Evolutionary conservation across 2,113 vertebrate genomes (phyloP).

Genomic region (Clarias magur): DNA sequence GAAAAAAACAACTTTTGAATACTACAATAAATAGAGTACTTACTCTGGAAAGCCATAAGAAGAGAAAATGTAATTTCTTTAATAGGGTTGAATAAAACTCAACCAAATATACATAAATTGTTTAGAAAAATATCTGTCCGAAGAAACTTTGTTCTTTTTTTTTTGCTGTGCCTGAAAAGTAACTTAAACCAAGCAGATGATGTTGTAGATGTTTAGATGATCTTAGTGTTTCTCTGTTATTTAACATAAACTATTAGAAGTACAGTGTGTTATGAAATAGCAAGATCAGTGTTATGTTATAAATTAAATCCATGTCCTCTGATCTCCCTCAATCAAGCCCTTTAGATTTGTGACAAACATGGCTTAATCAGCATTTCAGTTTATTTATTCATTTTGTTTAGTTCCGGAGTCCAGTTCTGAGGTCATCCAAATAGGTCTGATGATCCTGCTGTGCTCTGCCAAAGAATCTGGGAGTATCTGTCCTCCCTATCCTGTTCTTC

Average conservation of each 20-base stretch:
- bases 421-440: slow-evolving; percentile 19
- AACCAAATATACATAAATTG: slow-evolving; percentile 75
- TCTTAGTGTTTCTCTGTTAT: not conserved
- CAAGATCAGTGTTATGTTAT: not conserved
- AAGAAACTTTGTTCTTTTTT: not conserved
- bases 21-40: slow-evolving; percentile 88
- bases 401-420: slow-evolving; percentile 6
- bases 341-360: not conserved
- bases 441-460: slow-evolving; percentile 22
- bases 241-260: not conserved
- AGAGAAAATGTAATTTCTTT: slow-evolving; percentile 19
- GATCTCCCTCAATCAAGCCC: not conserved
- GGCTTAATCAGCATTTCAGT: not conserved
- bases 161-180: not conserved
- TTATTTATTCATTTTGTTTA: slow-evolving; percentile 35
- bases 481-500: not conserved
- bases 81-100: slow-evolving; percentile 84
- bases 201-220: not conserved
- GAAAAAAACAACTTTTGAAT: not conserved
- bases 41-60: slow-evolving; percentile 22
- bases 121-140: slow-evolving; percentile 32
- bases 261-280: not conserved
- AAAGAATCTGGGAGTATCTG: slow-evolving; percentile 28
- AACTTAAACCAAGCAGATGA: slow-evolving; percentile 21
- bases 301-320: not conserved